Percentiles rank a stretch among this genome's conserved stretches.
Conservation (phyloP, 2,797 vertebrate species). For the Apodemus agrarius region DNA sequence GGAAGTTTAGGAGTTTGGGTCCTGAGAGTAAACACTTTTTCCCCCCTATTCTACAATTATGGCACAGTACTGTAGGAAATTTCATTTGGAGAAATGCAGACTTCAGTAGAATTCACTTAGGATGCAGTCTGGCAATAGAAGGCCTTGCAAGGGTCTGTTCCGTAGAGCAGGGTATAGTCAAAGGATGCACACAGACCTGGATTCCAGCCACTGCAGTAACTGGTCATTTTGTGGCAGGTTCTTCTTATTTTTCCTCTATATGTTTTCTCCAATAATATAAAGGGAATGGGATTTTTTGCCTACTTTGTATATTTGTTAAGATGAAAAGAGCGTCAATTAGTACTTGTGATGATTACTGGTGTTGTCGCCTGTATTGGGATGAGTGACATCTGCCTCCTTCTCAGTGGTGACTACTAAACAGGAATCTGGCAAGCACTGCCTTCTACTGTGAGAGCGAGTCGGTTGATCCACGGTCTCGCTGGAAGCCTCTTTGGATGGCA, state of each 20-base stretch:
- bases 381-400: conserved; percentile 10
- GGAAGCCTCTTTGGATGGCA: background rate
- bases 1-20: background rate
- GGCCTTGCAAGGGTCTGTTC: background rate
- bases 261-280: background rate
- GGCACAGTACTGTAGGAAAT: background rate
- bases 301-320: background rate
- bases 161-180: background rate
- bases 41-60: background rate
- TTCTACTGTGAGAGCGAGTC: conserved; percentile 13
- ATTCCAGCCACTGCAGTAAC: background rate
- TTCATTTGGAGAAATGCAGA: conserved; percentile 33
- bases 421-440: background rate
- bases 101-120: background rate
- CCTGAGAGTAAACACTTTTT: background rate
- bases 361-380: background rate
- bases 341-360: background rate
- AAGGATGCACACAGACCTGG: background rate
- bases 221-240: background rate
- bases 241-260: background rate
- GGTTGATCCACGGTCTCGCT: background rate
- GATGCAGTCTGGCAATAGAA: background rate
- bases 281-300: background rate
- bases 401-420: background rate
- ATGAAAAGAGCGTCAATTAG: background rate